Percentiles rank a stretch among this genome's conserved stretches.
Conservation (phyloP, 64 coral and sea anemone species). For the Dendronephthya gigantea region DNA sequence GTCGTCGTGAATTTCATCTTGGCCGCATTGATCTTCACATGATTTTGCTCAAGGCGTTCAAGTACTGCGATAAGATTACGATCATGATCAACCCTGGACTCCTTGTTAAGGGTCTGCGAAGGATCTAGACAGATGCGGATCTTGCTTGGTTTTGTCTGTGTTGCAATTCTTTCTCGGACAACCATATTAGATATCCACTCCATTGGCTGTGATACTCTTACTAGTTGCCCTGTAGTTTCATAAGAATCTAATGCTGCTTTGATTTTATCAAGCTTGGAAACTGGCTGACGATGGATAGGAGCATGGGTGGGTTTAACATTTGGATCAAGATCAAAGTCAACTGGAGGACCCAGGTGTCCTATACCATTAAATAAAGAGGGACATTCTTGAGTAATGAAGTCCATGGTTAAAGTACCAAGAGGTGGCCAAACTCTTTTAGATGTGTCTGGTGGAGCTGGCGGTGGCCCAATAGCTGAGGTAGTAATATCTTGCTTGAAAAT, state of each 20-base stretch:
- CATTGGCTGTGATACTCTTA: constrained; percentile 26
- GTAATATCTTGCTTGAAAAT: too few species aligned
- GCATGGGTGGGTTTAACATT: constrained; percentile 31
- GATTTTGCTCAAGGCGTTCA: not conserved
- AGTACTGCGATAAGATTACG: not conserved
- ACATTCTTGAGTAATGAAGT: constrained; percentile 29
- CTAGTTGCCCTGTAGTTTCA: constrained; percentile 29
- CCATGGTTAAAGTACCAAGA: constrained; percentile 13
- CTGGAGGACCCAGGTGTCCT: constrained; percentile 24
- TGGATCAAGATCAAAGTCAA: constrained; percentile 21
- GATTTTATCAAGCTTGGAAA: constrained; percentile 29
- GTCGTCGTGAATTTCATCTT: constrained; percentile 34
- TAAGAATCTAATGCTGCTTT: constrained; percentile 27
- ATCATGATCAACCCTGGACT: constrained; percentile 25
- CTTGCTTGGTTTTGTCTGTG: constrained; percentile 15
- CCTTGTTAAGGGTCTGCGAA: too few species aligned
- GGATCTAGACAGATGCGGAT: too few species aligned
- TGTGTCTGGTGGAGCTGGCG: not conserved
- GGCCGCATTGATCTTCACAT: constrained; percentile 20
- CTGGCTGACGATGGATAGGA: constrained; percentile 25
- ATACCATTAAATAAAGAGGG: constrained; percentile 20
- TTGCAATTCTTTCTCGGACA: not conserved
- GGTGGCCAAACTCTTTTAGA: constrained; percentile 9
- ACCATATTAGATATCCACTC: constrained; percentile 28
- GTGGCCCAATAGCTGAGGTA: not conserved